Conservation (phyloP, 1,140 invertebrate genomes). For the Drosophila pectinifera region DNA sequence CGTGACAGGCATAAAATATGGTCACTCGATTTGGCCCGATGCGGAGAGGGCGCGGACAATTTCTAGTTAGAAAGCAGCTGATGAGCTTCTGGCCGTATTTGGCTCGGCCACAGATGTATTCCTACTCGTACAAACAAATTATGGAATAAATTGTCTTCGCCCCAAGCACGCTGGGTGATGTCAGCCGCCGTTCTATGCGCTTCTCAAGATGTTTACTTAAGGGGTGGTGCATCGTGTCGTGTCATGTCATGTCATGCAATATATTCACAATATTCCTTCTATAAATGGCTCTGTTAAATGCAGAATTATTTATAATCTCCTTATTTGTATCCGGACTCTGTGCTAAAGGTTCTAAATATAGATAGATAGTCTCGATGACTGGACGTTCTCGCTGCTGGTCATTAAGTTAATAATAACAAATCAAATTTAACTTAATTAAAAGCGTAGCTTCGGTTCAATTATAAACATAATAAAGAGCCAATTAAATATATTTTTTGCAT, state of each 20-base stretch:
- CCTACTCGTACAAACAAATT: constrained; percentile 30
- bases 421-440: not conserved
- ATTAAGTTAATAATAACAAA: constrained; percentile 10
- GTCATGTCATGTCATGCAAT: no score
- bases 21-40: constrained; percentile 24
- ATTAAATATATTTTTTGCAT: not conserved
- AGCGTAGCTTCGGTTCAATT: not conserved
- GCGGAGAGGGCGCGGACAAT: constrained; percentile 5
- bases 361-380: constrained; percentile 12
- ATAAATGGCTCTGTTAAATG: not conserved
- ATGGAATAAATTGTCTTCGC: constrained; percentile 47
- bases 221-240: constrained; percentile 10
- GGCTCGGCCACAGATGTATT: constrained; percentile 37
- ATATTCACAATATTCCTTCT: not conserved
- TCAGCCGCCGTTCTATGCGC: constrained; percentile 27
- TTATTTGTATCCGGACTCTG: not conserved
- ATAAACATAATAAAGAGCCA: not conserved
- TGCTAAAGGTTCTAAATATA: constrained; percentile 1
- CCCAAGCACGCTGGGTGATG: constrained; percentile 31
- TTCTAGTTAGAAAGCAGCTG: constrained; percentile 71
- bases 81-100: constrained; percentile 69
- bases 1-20: constrained; percentile 72
- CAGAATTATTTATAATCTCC: not conserved
- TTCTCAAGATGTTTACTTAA: constrained; percentile 5
- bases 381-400: not conserved